Base-by-base conservation (phyloP, 2,113 vertebrate species). In the Zootoca vivipara region DNA sequence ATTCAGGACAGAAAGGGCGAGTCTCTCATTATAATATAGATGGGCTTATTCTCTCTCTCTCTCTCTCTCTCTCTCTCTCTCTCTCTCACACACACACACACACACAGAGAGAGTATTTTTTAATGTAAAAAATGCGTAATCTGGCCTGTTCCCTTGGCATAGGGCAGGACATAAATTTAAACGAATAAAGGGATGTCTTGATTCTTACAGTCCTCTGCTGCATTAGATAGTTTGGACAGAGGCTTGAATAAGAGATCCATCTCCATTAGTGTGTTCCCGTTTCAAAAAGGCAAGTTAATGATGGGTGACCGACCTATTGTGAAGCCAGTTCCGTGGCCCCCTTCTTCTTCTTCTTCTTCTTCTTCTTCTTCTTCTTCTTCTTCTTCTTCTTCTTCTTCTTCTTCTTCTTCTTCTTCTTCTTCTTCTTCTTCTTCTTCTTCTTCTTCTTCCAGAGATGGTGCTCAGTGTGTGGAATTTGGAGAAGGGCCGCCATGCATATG, bases 201-300 rank as follows among this genome's bases (percentile, higher is more conserved):
- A 30, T n/a, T 38, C 38, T 46, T 33, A 67, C 58, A 15, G 62
- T 7, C 62, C 22, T 67, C 62, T 46, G 73, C 38, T 67, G 28
- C 13, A 18, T 24, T 33, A 78, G 85, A 40, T 8, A 65, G 8
- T 78, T 78, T 78, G 85, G 38, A 33, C 35, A 78, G 85, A 35
- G 38, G 26, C 33, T 40, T 78, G 73, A 85, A 46, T 67, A 65
- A 67, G 35, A 69, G 62, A 78, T 78, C 62, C 40, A 56, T 69
- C 85, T 86, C 62, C 64, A 35, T 86, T 79, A 65, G 38, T 42
- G 22, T 69, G 30, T 79, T 79, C 75, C 77, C 64, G 69, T 78
- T 78, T 56, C 30, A 56, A 52, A 86, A 86, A 86, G 85, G 33
- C 75, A 86, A 79, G 75, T 52, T 79, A 86, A 79, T 86, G 75